Conservation (phyloP, 2,113 vertebrate species). For the Callithrix jacchus region DNA sequence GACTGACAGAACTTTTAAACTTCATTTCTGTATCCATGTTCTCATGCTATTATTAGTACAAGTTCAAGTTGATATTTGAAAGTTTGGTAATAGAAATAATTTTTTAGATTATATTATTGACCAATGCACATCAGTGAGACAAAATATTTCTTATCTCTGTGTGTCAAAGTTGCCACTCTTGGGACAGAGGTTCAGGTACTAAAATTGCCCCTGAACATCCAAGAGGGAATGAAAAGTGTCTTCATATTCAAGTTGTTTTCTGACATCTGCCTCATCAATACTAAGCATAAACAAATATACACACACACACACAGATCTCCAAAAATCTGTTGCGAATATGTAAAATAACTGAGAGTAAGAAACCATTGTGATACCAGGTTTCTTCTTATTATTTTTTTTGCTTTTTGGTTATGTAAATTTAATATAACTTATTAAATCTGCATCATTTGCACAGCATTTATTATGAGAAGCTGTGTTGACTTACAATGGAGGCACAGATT, state of each 20-base stretch:
- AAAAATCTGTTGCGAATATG: background rate
- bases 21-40: conserved; percentile 8
- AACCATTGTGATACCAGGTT: background rate
- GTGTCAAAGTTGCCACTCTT: background rate
- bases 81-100: conserved; percentile 2
- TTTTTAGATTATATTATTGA: background rate
- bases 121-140: background rate
- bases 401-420: background rate
- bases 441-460: background rate
- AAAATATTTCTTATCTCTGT: background rate
- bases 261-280: background rate
- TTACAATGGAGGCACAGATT: background rate
- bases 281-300: background rate
- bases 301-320: background rate
- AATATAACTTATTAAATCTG: background rate
- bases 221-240: background rate
- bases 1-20: conserved; percentile 46
- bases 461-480: background rate
- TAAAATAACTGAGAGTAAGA: background rate
- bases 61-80: conserved; percentile 21
- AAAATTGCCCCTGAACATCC: background rate
- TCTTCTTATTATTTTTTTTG: background rate
- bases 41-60: background rate
- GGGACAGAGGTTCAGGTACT: background rate
- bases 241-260: background rate